Base-by-base conservation (phyloP, 2,113 vertebrate genomes). In the Clarias gariepinus region DNA sequence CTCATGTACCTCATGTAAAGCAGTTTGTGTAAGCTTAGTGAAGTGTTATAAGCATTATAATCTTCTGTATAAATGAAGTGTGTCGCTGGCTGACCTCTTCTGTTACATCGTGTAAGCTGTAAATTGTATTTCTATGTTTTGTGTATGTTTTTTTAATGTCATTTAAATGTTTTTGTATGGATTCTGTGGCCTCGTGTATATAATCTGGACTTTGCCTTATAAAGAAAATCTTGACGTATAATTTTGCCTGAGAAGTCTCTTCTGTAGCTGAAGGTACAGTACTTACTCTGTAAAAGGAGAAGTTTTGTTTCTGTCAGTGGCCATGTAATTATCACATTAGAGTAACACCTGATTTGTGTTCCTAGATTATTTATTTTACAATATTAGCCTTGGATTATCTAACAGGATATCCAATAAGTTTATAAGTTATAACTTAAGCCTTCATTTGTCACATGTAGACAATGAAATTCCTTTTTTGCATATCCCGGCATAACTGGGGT, bases 71-170 rank as follows among this genome's bases (percentile, higher is more conserved):
- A 83, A 92, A 86, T 86, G 66, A 87, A 90, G 92, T 94, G 91
- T 90, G 91, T 94, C 93, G 92, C 92, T 94, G 92, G 92, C 90
- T 91, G 90, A 92, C 92, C 92, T 89, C 93, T 91, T 94, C 91
- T 90, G 64, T 90, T 89, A 88, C 91, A 81, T 80, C 84, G 28
- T 88, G 30, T 90, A 76, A 78, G 61, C 81, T 88, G 77, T 60
- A 77, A 81, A 78, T 61, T 73, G 76, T 58, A 83, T 77, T 85
- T 85, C 30, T 82, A n/a, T 79, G 61, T 66, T 33, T 84, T 79
- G 84, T 83, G 71, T 83, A 30, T 81, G 57, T 77, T 60, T 41
- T 47, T 84, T 83, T 36, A 84, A 66, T 73, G 61, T 63, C 28
- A 66, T 73, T 23, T 76, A 81, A 74, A 66, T 52, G 64, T 84